Evolutionary conservation across 2,888 invertebrate species (phyloP).

Genomic region (Pimpla rufipes): DNA sequence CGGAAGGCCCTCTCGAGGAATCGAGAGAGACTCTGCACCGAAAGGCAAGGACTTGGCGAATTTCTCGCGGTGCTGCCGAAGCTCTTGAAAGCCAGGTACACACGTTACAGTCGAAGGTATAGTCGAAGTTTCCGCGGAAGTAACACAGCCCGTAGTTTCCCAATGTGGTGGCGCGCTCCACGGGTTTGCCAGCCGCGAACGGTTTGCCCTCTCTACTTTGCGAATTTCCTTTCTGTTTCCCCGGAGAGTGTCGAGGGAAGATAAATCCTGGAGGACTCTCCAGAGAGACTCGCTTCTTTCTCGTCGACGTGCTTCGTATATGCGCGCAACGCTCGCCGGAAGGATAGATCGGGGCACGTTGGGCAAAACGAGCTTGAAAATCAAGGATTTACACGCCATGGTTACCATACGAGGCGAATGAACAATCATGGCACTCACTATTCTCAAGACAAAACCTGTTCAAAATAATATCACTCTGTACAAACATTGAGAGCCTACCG

Average conservation of each 20-base stretch:
- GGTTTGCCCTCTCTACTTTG: slow-evolving; percentile 22
- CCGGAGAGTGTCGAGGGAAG: slow-evolving; percentile 25
- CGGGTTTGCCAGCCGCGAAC: not conserved
- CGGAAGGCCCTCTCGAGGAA: slow-evolving; percentile 30
- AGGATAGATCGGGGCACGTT: not conserved
- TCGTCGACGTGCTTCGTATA: not conserved
- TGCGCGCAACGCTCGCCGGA: not conserved
- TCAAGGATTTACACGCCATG: not conserved
- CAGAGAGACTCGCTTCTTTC: slow-evolving; percentile 20
- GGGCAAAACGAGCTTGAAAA: not conserved
- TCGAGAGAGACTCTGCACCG: slow-evolving; percentile 37
- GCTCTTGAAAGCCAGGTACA: slow-evolving; percentile 33
- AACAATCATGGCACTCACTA: not conserved
- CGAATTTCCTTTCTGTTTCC: slow-evolving; percentile 13
- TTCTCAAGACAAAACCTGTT: not conserved
- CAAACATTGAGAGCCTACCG: not conserved
- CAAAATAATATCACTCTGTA: not conserved
- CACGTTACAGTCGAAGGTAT: slow-evolving; percentile 36
- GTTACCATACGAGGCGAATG: not conserved
- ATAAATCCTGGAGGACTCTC: slow-evolving; percentile 59
- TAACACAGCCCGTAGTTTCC: slow-evolving; percentile 23
- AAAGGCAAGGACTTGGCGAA: slow-evolving; percentile 47
- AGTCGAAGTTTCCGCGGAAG: slow-evolving; percentile 38
- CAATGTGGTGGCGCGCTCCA: slow-evolving; percentile 22
- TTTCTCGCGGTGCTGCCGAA: slow-evolving; percentile 22